Conservation (phyloP, 2,888 invertebrate genomes). For the Habroteleia sp. region DNA sequence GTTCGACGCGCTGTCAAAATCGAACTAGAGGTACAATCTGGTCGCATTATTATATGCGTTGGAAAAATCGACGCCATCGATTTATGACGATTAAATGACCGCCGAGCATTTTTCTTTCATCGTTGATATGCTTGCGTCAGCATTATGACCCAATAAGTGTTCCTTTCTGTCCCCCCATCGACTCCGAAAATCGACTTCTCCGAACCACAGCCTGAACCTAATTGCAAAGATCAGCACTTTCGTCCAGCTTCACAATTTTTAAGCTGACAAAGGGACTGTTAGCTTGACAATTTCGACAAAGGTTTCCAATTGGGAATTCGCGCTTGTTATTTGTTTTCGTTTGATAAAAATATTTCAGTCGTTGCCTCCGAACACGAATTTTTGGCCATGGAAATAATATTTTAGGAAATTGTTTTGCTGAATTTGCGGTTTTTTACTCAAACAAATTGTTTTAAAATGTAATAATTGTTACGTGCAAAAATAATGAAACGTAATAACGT, state of each 20-base stretch:
- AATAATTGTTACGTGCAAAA: no score
- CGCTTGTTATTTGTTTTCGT: constrained; percentile 44
- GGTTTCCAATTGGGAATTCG: constrained; percentile 8
- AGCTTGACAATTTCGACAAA: constrained; percentile 40
- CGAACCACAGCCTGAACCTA: constrained; percentile 52
- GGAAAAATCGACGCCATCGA: constrained; percentile 34
- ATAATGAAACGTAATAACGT: no score
- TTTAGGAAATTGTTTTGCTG: no score
- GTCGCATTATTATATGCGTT: constrained; percentile 15
- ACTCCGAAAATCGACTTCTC: constrained; percentile 53
- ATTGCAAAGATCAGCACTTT: constrained; percentile 60
- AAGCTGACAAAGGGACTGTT: constrained; percentile 55
- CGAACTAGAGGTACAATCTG: constrained; percentile 4
- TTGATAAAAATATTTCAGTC: constrained; percentile 3
- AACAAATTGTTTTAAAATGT: no score
- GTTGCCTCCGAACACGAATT: not conserved
- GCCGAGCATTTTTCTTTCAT: constrained; percentile 41
- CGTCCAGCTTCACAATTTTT: constrained; percentile 26
- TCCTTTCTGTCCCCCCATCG: constrained; percentile 53
- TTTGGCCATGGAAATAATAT: no score
- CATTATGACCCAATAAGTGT: constrained; percentile 62
- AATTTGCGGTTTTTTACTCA: no score
- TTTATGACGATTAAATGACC: constrained; percentile 58
- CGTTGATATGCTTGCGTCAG: constrained; percentile 59
- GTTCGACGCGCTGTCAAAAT: constrained; percentile 15